These are phyloP conservation scores for Seriola rivoliana DNA, from an alignment of 2,113 vertebrate genomes.

Conservation along the genomic window DNA sequence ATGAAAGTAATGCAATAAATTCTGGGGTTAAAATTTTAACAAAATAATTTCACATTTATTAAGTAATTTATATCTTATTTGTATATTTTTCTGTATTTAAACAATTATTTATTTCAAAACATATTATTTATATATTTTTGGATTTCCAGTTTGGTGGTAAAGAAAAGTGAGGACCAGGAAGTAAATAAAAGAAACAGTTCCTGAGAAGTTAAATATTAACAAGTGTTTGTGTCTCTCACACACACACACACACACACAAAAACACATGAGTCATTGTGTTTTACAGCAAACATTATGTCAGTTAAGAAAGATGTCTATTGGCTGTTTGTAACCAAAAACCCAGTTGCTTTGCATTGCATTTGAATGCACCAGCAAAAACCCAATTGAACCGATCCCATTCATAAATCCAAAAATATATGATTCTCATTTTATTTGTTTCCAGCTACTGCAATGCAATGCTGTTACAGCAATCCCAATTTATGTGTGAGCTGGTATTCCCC, in stretches of 20 bases:
- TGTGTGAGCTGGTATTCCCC: slow-evolving; percentile 17
- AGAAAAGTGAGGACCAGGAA: slow-evolving; percentile 1
- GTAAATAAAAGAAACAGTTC: slow-evolving; percentile 13
- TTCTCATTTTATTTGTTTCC: neutral
- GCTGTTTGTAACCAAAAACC: neutral
- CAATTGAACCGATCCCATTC: neutral
- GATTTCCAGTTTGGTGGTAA: too few species aligned
- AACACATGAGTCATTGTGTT: neutral
- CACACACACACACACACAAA: neutral
- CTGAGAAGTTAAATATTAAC: slow-evolving; percentile 27
- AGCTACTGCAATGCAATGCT: neutral
- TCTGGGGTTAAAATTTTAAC: too few species aligned
- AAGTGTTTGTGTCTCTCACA: neutral
- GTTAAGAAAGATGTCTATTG: neutral
- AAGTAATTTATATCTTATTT: too few species aligned
- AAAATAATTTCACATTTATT: too few species aligned
- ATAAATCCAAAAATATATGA: neutral
- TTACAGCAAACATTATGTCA: neutral
- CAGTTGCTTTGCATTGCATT: neutral
- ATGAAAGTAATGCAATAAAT: too few species aligned
- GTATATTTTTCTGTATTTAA: neutral
- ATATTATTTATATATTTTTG: neutral
- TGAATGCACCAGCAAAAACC: neutral
- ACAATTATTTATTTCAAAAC: neutral
- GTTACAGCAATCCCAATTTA: neutral